A percentile compares a stretch with the other conserved stretches of the same genome.
These are phyloP conservation scores for Onychostoma macrolepis DNA, from an alignment of 2,113 vertebrate genomes.

Conservation along the genomic window DNA sequence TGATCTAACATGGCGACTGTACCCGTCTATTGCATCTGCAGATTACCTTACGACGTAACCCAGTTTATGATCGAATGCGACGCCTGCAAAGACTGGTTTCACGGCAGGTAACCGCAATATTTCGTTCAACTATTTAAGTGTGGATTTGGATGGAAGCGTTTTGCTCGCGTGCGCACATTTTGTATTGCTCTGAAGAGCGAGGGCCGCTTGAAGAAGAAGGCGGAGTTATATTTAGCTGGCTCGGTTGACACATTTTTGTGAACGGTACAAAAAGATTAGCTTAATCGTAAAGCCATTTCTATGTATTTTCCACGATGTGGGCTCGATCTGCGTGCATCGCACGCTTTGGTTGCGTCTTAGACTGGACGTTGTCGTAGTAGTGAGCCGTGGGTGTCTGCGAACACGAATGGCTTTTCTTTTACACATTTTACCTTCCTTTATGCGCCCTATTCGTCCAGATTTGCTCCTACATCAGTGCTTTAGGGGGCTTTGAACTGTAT, in stretches of 20 bases:
- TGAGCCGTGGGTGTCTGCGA: constrained; percentile 46
- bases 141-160: constrained; percentile 60
- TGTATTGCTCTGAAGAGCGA: constrained; percentile 63
- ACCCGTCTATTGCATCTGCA: constrained; percentile 98
- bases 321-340: neutral
- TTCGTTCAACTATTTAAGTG: neutral
- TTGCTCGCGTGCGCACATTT: constrained; percentile 72
- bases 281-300: constrained; percentile 33
- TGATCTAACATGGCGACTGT: constrained; percentile 97
- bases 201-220: constrained; percentile 81
- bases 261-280: constrained; percentile 65
- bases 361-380: constrained; percentile 45
- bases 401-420: constrained; percentile 17
- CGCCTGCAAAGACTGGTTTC: constrained; percentile 97
- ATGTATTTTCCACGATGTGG: neutral
- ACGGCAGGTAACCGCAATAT: constrained; percentile 87
- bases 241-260: constrained; percentile 70
- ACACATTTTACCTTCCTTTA: constrained; percentile 16
- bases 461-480: neutral
- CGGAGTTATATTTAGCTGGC: constrained; percentile 75
- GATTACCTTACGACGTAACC: constrained; percentile 97
- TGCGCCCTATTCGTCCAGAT: neutral
- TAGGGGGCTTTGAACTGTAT: neutral
- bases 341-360: constrained; percentile 32
- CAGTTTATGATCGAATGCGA: constrained; percentile 99